A percentile compares a stretch with the other conserved stretches of the same genome.
These are phyloP conservation scores for Drosophila lacicola DNA, from an alignment of 2,888 invertebrate species.

Conservation along the genomic window DNA sequence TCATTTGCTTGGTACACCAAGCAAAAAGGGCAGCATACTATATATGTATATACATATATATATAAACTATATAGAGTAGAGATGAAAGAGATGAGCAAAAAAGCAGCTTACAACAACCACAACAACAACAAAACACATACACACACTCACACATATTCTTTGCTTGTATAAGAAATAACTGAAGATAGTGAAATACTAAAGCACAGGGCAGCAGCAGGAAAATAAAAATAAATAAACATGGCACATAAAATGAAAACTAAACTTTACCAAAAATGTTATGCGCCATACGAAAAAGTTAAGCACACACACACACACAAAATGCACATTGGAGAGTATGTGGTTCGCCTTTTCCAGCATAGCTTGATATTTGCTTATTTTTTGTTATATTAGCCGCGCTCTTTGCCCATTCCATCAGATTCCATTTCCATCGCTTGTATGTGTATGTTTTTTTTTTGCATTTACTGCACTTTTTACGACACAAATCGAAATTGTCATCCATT, in stretches of 20 bases:
- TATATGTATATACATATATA: conserved; percentile 13
- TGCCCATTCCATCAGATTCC: conserved; percentile 33
- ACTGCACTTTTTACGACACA: conserved; percentile 78
- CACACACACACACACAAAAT: conserved; percentile 23
- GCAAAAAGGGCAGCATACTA: conserved; percentile 58
- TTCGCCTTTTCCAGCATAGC: conserved; percentile 5
- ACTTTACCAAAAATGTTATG: conserved; percentile 75
- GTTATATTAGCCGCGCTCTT: conserved; percentile 31
- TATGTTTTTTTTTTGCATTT: conserved; percentile 57
- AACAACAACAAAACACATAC: conserved; percentile 13
- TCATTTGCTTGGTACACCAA: conserved; percentile 68
- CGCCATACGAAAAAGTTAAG: conserved; percentile 60
- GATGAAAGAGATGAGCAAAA: conserved; percentile 8
- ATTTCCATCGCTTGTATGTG: conserved; percentile 47
- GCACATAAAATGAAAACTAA: conserved; percentile 79
- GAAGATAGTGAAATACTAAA: conserved; percentile 60
- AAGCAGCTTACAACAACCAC: conserved; percentile 14
- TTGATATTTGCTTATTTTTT: conserved; percentile 23
- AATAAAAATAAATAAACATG: conserved; percentile 81
- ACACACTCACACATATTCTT: background rate
- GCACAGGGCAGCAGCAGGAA: conserved; percentile 33
- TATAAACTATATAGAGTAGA: conserved; percentile 15
- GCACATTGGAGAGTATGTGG: conserved; percentile 1
- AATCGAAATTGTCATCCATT: conserved; percentile 83
- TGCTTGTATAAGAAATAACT: conserved; percentile 52